These are phyloP conservation scores for Camelus bactrianus DNA, from an alignment of 2,113 vertebrate species.

Conservation along the genomic window DNA sequence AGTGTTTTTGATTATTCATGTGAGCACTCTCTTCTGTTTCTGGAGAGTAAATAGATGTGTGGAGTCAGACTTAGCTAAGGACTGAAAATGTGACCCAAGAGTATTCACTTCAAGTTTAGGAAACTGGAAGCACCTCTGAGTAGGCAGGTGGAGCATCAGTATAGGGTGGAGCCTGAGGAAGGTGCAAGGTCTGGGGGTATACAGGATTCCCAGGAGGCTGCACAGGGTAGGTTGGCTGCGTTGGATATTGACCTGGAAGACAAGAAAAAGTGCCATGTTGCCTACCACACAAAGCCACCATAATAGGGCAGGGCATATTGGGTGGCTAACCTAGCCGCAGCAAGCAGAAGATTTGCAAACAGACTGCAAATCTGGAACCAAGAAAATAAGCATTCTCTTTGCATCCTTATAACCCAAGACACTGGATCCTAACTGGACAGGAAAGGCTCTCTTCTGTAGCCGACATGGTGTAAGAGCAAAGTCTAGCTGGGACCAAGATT, in stretches of 20 bases:
- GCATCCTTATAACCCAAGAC: background rate
- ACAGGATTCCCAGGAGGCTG: slow-evolving; percentile 91
- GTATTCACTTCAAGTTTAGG: background rate
- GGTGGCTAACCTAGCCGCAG: background rate
- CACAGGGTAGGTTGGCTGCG: slow-evolving; percentile 92
- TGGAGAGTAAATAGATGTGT: background rate
- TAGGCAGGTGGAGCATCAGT: slow-evolving; percentile 95
- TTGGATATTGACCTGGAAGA: slow-evolving; percentile 92
- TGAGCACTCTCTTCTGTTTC: background rate
- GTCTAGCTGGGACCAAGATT: background rate
- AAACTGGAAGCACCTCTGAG: slow-evolving; percentile 90
- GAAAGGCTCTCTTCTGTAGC: background rate
- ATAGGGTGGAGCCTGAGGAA: slow-evolving; percentile 95
- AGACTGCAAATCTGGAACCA: background rate
- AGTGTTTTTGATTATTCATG: background rate
- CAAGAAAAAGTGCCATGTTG: slow-evolving; percentile 28
- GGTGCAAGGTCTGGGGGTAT: slow-evolving; percentile 93
- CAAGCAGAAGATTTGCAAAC: background rate
- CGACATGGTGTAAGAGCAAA: background rate
- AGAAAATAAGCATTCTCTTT: background rate
- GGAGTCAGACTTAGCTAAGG: background rate
- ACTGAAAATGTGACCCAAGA: background rate
- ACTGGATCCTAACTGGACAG: background rate
- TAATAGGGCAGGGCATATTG: background rate
- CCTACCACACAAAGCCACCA: background rate